These are phyloP conservation scores for Pseudorhiza aurosa DNA, from an alignment of 30 jellyfish, hydroid and myxozoan species.

Conservation along the genomic window DNA sequence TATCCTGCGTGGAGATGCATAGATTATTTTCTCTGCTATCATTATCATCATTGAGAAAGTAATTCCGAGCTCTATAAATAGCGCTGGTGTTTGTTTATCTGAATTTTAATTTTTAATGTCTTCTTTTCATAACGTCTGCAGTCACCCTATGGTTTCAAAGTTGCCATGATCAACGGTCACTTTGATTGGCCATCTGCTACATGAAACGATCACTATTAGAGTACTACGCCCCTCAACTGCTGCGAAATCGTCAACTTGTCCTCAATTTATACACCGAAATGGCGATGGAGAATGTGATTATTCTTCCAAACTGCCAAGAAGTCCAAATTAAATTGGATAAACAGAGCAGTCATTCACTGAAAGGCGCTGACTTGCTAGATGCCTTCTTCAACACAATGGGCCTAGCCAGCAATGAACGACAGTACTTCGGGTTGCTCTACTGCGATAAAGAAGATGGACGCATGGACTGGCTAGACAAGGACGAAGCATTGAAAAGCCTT, in stretches of 20 bases:
- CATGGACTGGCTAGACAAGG: constrained; percentile 76
- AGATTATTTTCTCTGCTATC: too few relatives aligned
- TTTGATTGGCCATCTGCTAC: constrained; percentile 7
- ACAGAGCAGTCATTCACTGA: not conserved
- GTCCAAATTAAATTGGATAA: constrained; percentile 23
- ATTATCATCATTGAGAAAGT: too few relatives aligned
- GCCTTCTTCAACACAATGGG: constrained; percentile 44
- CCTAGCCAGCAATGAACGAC: constrained; percentile 52
- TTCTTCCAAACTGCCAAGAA: constrained; percentile 41
- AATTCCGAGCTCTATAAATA: too few relatives aligned
- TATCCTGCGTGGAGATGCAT: too few relatives aligned
- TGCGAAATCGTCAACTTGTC: not conserved
- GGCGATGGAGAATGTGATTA: constrained; percentile 27
- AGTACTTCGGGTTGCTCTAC: constrained; percentile 69
- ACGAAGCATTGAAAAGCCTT: constrained; percentile 12
- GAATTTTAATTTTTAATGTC: too few relatives aligned
- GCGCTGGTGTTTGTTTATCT: too few relatives aligned
- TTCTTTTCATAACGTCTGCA: too few relatives aligned
- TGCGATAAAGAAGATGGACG: constrained; percentile 78
- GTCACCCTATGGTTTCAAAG: not conserved
- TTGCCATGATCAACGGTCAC: constrained; percentile 11
- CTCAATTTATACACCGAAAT: not conserved
- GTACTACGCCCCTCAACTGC: not conserved
- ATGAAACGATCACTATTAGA: not conserved
- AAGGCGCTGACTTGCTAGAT: constrained; percentile 32